Conservation (phyloP, 2,797 vertebrate species). For the Scomberomorus guttatus region DNA sequence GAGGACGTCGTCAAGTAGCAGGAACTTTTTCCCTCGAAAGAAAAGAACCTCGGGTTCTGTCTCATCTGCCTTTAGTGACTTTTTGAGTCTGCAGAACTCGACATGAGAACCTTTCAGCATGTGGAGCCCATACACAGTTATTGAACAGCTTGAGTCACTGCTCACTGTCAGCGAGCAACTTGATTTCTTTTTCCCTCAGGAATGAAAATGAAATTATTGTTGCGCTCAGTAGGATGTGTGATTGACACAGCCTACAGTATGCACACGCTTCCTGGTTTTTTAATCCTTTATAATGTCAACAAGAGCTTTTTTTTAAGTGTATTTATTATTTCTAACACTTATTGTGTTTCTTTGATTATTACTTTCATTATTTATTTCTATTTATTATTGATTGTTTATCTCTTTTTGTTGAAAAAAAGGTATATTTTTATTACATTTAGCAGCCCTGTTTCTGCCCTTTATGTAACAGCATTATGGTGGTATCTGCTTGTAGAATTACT, state of each 20-base stretch:
- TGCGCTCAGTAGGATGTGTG: conserved; percentile 54
- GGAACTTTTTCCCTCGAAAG: conserved; percentile 39
- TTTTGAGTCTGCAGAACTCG: conserved; percentile 21
- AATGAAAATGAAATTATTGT: conserved; percentile 67
- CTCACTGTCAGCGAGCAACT: conserved; percentile 70
- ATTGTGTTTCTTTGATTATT: neutral
- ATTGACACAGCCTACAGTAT: conserved; percentile 56
- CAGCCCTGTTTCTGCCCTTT: conserved; percentile 15
- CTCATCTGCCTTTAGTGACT: conserved; percentile 54
- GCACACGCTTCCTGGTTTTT: conserved; percentile 29
- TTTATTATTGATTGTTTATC: conserved; percentile 11
- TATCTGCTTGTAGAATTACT: neutral
- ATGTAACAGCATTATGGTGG: neutral
- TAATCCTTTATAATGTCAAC: conserved; percentile 24
- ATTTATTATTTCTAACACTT: neutral
- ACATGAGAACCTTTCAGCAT: conserved; percentile 47
- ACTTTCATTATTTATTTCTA: neutral
- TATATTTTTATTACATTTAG: conserved; percentile 1
- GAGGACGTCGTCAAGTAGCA: conserved; percentile 46
- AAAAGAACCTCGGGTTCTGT: conserved; percentile 20
- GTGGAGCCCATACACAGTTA: conserved; percentile 41
- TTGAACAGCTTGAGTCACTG: conserved; percentile 69
- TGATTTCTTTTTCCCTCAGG: conserved; percentile 68
- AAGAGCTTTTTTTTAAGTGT: conserved; percentile 9
- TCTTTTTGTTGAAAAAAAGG: conserved; percentile 7